Evolutionary conservation across 2,113 vertebrate genomes (phyloP).

Genomic region (Bos taurus): ARS-UCD2.0 NC_037329.1:133273001-133273500

Average conservation of each 20-base stretch:
- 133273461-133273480: neutral
- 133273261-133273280: neutral
- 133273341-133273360: neutral
- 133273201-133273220: neutral
- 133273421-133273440: constrained; percentile 27
- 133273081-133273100: constrained; percentile 3
- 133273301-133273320: neutral
- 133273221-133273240: neutral
- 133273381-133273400: neutral
- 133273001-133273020: neutral
- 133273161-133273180: neutral
- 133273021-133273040: neutral
- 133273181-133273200: neutral
- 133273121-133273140: constrained; percentile 64
- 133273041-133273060: constrained; percentile 33
- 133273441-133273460: neutral
- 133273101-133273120: constrained; percentile 47
- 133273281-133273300: neutral
- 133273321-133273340: neutral
- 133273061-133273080: constrained; percentile 49
- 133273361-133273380: neutral
- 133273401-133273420: neutral
- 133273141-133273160: neutral
- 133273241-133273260: neutral
- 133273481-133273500: too few relatives aligned